These are phyloP conservation scores for Napeogenes sylphis DNA, from an alignment of 2,888 invertebrate genomes.

Conservation along the genomic window DNA sequence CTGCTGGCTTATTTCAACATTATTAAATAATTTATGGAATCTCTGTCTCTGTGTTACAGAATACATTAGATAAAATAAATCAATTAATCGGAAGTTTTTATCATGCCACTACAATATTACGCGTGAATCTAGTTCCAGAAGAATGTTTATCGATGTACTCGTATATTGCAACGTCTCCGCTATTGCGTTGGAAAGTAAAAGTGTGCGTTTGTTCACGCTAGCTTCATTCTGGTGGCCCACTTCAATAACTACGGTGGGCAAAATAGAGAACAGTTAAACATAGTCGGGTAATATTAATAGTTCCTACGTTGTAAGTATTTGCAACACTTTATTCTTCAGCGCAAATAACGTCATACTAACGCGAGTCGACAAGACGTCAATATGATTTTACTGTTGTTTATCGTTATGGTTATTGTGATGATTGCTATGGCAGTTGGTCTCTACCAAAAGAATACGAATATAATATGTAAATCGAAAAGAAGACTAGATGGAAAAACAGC, in stretches of 20 bases:
- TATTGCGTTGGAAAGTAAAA: conserved; percentile 37
- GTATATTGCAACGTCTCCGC: conserved; percentile 31
- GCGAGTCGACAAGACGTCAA: not conserved
- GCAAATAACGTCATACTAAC: too few species aligned
- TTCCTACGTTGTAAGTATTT: too few species aligned
- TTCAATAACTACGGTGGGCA: not conserved
- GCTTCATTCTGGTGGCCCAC: conserved; percentile 21
- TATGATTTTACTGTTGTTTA: conserved; percentile 22
- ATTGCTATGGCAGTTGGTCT: conserved; percentile 45
- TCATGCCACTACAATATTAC: too few species aligned
- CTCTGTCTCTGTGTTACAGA: too few species aligned
- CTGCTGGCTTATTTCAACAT: too few species aligned
- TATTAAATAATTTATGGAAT: too few species aligned
- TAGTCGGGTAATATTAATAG: too few species aligned
- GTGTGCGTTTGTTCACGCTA: conserved; percentile 14
- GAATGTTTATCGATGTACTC: too few species aligned
- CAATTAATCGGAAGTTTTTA: too few species aligned
- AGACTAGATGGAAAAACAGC: conserved; percentile 58
- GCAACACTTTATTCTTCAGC: too few species aligned
- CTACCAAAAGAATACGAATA: conserved; percentile 64
- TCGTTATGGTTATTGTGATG: conserved; percentile 18
- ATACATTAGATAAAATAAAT: too few species aligned
- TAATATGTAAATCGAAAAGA: conserved; percentile 61
- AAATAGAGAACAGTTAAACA: too few species aligned
- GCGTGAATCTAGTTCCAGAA: not conserved